Base-by-base conservation (phyloP, 1,140 invertebrate genomes). In the Mercenaria mercenaria region DNA sequence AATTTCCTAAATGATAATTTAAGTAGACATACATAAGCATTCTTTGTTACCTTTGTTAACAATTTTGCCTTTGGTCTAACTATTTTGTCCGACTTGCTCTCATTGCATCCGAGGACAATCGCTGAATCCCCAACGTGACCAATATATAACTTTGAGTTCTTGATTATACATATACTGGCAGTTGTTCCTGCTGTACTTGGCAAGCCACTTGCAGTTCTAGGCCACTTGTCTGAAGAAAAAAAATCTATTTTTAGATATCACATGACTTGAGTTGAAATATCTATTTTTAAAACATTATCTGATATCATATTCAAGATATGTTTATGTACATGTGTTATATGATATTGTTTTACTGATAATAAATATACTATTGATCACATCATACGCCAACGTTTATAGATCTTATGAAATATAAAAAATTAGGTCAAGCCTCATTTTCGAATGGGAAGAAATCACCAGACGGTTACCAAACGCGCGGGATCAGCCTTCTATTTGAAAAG, bases 41-140 rank as follows among this genome's bases (percentile, higher is more conserved):
- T n/a, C n/a, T n/a, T n/a, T n/a, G n/a, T n/a, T 84, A 93, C 92
- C 72, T 85, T 91, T 26, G 92, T 93, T 26, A 93, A 82, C 90
- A 93, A 91, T 39, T 83, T 77, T 37, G 91, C 91, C 32, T 83
- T 89, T 61, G 90, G 81, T 67, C 89, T 59, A 32, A 90, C 50
- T 11, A 80, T 91, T 41, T 91, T 92, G 1, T 91, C 87, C 41
- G 59, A 74, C 18, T 89, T 87, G 56, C 87, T 90, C 41, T 94
- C 91, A 86, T 94, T 90, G 41, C 67, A 92, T 39, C 99, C 99
- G 61, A 99, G 96, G 34, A 99, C 98, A 93, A 99, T 99, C 23
- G 97, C 98, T 0, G 99, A 99, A 96, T 99, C 99, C 29, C 99
- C 99, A 43, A 99, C 99, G 97, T 99, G 99, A 26, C 99, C 99